phyloP scores from a whole-genome alignment of 2,888 invertebrate genomes.

The Sphaeridia pumilis region DNA sequence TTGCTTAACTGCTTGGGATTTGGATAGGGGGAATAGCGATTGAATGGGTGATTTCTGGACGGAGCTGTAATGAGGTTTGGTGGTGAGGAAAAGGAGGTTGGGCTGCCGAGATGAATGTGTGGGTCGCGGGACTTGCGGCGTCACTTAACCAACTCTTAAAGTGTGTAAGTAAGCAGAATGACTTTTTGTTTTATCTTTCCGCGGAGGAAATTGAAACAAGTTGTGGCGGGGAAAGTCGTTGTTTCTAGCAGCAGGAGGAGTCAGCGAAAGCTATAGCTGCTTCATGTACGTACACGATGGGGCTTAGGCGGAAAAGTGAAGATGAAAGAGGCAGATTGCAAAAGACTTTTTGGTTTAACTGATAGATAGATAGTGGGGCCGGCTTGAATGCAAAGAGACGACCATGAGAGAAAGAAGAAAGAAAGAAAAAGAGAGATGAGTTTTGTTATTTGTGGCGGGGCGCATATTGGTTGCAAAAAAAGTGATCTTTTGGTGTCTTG shows the following conservation, averaged over 20 bases:
- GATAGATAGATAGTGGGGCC: background rate
- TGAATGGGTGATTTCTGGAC: background rate
- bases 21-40: background rate
- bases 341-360: background rate
- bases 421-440: background rate
- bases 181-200: too few species aligned
- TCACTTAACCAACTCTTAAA: too few species aligned
- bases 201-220: too few species aligned
- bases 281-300: background rate
- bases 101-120: too few species aligned
- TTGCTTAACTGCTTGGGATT: constrained; percentile 1
- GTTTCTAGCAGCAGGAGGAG: background rate
- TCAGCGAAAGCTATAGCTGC: background rate
- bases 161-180: too few species aligned
- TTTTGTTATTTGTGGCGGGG: background rate
- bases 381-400: background rate
- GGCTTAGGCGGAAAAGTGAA: background rate
- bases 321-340: background rate
- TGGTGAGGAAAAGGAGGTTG: too few species aligned
- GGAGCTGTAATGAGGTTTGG: background rate
- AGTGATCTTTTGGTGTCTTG: too few species aligned
- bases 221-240: too few species aligned
- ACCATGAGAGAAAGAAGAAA: background rate
- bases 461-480: too few species aligned
- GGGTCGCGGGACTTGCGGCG: too few species aligned